phyloP scores from a whole-genome alignment of 2,113 vertebrate species.

The Cairina moschata region DNA sequence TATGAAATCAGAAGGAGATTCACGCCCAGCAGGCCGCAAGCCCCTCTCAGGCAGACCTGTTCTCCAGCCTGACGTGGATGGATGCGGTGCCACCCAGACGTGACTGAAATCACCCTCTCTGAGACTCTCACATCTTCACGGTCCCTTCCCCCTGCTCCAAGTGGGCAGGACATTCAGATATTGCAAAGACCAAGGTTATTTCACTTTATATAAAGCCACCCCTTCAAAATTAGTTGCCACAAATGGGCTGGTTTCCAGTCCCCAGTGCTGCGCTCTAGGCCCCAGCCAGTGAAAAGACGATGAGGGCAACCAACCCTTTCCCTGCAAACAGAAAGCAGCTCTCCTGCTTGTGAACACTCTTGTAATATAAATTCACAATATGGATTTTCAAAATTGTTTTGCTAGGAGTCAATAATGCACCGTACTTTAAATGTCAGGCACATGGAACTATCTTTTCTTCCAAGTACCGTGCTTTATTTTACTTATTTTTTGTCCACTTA shows the following conservation, averaged over 20 bases:
- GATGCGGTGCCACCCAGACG: neutral
- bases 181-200: neutral
- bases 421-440: neutral
- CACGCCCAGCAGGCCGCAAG: accelerated
- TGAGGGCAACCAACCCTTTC: neutral
- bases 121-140: neutral
- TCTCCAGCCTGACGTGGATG: neutral
- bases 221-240: neutral
- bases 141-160: neutral
- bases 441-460: neutral
- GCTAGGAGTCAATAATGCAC: neutral
- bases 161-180: neutral
- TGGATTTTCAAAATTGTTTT: neutral
- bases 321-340: neutral
- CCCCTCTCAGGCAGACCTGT: neutral
- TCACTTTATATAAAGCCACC: neutral
- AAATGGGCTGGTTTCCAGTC: neutral
- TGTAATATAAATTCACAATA: neutral
- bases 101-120: neutral
- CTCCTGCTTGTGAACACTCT: neutral
- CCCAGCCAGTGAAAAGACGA: neutral
- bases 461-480: neutral
- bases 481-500: neutral
- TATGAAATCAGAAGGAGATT: neutral
- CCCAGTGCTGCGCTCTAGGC: neutral